A percentile compares a stretch with the other conserved stretches of the same genome.
Evolutionary conservation across 2,797 vertebrate genomes (phyloP).

Genomic region (Alfaro cultratus): DNA sequence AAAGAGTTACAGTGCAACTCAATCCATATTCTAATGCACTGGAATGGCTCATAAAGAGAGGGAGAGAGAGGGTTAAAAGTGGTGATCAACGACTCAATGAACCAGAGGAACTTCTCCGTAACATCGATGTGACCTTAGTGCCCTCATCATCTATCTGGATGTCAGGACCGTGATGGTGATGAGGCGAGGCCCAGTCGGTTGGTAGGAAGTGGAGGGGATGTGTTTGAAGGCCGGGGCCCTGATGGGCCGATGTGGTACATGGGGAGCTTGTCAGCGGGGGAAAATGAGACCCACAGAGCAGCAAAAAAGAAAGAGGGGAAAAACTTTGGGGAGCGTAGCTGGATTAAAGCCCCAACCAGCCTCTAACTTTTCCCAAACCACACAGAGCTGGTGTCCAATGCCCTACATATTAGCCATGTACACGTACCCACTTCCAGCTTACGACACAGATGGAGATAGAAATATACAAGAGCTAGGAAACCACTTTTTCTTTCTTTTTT

Average conservation of each 20-base stretch:
- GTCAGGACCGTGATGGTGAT: constrained; percentile 55
- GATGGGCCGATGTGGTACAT: constrained; percentile 55
- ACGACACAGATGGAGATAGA: constrained; percentile 79
- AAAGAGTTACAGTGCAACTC: constrained; percentile 77
- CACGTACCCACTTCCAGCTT: constrained; percentile 66
- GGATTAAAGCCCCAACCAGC: constrained; percentile 75
- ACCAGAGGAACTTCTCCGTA: constrained; percentile 66
- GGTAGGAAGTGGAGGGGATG: constrained; percentile 30
- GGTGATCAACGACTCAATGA: constrained; percentile 72
- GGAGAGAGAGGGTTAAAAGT: constrained; percentile 75
- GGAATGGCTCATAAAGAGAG: constrained; percentile 61
- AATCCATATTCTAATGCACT: constrained; percentile 72
- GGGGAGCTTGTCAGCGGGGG: constrained; percentile 49
- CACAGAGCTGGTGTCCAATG: constrained; percentile 77
- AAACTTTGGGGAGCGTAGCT: constrained; percentile 69
- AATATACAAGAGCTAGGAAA: constrained; percentile 75
- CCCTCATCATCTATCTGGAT: constrained; percentile 72
- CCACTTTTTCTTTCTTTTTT: constrained; percentile 43
- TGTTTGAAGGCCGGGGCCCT: constrained; percentile 47
- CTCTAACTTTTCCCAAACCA: constrained; percentile 79
- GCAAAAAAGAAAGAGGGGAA: constrained; percentile 54
- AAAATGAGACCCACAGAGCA: constrained; percentile 53
- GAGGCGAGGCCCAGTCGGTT: constrained; percentile 54
- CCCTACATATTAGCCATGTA: constrained; percentile 75
- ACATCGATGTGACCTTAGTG: constrained; percentile 69